These are phyloP conservation scores for Drosophila anomelani DNA, from an alignment of 2,888 invertebrate species.

Conservation along the genomic window DNA sequence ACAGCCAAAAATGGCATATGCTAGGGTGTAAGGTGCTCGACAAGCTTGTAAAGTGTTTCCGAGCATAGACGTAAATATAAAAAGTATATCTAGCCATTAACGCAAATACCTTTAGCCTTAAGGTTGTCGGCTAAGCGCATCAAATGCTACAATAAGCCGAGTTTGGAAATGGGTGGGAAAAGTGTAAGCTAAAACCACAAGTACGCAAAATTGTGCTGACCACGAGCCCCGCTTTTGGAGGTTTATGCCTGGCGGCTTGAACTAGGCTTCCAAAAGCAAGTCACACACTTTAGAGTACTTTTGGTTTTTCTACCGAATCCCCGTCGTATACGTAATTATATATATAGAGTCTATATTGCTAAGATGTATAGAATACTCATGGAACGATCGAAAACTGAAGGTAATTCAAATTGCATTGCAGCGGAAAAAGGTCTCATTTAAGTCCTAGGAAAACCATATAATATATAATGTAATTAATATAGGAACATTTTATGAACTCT, in stretches of 20 bases:
- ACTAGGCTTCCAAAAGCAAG: slow-evolving; percentile 72
- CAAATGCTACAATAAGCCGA: slow-evolving; percentile 41
- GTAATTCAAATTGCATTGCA: slow-evolving; percentile 12
- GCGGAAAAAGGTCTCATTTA: slow-evolving; percentile 30
- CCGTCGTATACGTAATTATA: slow-evolving; percentile 69
- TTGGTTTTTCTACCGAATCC: slow-evolving; percentile 61
- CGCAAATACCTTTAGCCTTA: slow-evolving; percentile 6
- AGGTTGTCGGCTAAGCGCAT: slow-evolving; percentile 40
- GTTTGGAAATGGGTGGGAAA: slow-evolving; percentile 12
- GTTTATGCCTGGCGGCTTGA: slow-evolving; percentile 62
- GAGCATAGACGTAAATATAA: slow-evolving; percentile 27
- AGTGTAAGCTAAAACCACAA: slow-evolving; percentile 54
- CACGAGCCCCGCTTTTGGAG: slow-evolving; percentile 81
- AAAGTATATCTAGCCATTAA: slow-evolving; percentile 12
- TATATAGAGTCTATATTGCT: not conserved
- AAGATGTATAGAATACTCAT: slow-evolving; percentile 27
- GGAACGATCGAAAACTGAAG: slow-evolving; percentile 2
- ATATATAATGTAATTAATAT: not conserved
- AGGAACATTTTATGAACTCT: slow-evolving; percentile 14
- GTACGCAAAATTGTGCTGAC: slow-evolving; percentile 75
- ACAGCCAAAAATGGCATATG: slow-evolving; percentile 17
- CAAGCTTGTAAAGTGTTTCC: slow-evolving; percentile 64
- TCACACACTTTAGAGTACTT: slow-evolving; percentile 70
- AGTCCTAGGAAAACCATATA: not conserved
- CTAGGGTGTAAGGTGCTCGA: slow-evolving; percentile 32